These are phyloP conservation scores for Ferrisia virgata DNA, from an alignment of 2,888 invertebrate species.

Conservation along the genomic window DNA sequence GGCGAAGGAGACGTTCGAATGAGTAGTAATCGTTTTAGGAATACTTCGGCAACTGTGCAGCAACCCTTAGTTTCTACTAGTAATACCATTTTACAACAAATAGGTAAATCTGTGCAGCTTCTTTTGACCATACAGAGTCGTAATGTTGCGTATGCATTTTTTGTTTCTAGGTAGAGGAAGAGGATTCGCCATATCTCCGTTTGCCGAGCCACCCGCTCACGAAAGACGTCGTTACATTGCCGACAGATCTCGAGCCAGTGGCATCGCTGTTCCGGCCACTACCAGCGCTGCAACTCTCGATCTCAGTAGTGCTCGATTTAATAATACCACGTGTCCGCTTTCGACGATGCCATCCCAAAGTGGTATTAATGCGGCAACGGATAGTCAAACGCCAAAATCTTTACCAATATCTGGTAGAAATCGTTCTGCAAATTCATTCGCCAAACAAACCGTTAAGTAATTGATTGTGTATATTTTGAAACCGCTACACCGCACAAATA, in stretches of 20 bases:
- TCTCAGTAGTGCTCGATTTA: constrained; percentile 31
- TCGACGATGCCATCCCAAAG: constrained; percentile 16
- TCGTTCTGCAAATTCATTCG: constrained; percentile 9
- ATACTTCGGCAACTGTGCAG: neutral
- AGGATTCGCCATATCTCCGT: neutral
- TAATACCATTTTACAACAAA: constrained; percentile 7
- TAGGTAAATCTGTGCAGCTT: neutral
- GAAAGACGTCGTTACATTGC: constrained; percentile 33
- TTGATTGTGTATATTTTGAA: neutral
- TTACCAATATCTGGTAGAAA: constrained; percentile 32
- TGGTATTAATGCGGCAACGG: neutral
- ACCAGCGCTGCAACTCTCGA: constrained; percentile 6
- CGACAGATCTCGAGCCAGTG: constrained; percentile 16
- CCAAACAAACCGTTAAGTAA: constrained; percentile 16
- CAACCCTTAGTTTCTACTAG: constrained; percentile 33
- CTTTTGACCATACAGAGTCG: neutral
- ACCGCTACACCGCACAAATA: neutral
- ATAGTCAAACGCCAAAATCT: constrained; percentile 39
- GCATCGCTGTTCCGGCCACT: neutral
- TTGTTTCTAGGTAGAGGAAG: constrained; percentile 18
- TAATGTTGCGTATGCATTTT: neutral
- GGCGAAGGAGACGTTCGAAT: constrained; percentile 3
- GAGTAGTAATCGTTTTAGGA: constrained; percentile 20
- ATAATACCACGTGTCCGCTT: neutral
- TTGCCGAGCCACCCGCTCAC: constrained; percentile 4